These are phyloP conservation scores for Mechanitis mazaeus DNA, from an alignment of 2,888 invertebrate genomes.

Conservation along the genomic window DNA sequence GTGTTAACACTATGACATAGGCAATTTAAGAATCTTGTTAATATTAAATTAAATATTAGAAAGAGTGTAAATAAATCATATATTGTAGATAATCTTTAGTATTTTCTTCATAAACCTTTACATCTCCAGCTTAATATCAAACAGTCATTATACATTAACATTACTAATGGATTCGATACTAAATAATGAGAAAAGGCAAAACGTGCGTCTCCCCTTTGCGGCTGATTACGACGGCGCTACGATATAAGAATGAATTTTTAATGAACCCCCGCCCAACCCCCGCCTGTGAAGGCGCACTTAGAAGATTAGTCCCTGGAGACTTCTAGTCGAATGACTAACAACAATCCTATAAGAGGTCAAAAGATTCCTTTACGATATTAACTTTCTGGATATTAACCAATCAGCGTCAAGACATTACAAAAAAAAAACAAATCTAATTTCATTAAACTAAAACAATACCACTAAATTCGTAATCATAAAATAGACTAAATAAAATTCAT, in stretches of 20 bases:
- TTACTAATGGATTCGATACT: constrained; percentile 35
- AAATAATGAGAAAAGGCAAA: constrained; percentile 55
- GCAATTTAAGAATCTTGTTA: too few species aligned
- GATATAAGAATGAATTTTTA: constrained; percentile 77
- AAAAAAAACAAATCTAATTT: too few species aligned
- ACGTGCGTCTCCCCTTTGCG: constrained; percentile 52
- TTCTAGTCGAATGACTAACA: constrained; percentile 55
- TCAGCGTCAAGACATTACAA: not conserved
- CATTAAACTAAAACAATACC: not conserved
- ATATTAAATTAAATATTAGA: too few species aligned
- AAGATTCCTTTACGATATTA: constrained; percentile 31
- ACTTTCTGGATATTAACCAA: constrained; percentile 18
- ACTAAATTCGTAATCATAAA: not conserved
- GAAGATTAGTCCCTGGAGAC: constrained; percentile 73
- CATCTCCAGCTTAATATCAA: not conserved
- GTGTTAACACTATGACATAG: too few species aligned
- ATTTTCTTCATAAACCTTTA: too few species aligned
- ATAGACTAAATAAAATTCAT: not conserved
- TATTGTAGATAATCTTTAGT: too few species aligned
- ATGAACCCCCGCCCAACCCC: constrained; percentile 53
- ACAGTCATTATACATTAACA: constrained; percentile 21
- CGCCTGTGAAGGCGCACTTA: constrained; percentile 64
- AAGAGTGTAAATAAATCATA: not conserved
- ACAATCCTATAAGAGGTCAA: constrained; percentile 39
- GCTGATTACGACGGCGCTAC: constrained; percentile 64